Evolutionary conservation across 1,140 invertebrate genomes (phyloP).

Genomic region (Lutraria rhynchaena): DNA sequence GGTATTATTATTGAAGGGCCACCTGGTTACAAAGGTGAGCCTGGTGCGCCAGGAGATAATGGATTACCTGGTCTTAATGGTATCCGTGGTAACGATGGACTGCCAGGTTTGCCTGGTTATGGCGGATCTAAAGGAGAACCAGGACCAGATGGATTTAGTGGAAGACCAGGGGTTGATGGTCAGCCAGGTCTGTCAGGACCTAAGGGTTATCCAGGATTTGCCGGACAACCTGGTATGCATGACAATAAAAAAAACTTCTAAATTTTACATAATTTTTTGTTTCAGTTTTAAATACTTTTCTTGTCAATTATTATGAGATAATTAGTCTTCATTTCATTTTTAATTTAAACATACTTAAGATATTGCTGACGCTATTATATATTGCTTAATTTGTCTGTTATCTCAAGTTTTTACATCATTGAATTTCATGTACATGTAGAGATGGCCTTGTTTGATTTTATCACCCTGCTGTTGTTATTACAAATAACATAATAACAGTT

Average conservation of each 20-base stretch:
- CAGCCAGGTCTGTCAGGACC: slow-evolving; percentile 50
- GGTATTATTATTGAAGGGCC: slow-evolving; percentile 79
- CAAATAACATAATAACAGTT: too few species aligned
- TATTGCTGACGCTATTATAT: too few species aligned
- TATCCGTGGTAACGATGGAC: slow-evolving; percentile 63
- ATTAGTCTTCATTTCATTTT: too few species aligned
- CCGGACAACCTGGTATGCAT: slow-evolving; percentile 53
- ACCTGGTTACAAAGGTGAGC: slow-evolving; percentile 69
- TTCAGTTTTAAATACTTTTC: background rate
- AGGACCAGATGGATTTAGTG: slow-evolving; percentile 49
- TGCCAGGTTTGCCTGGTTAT: slow-evolving; percentile 66
- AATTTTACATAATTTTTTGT: background rate
- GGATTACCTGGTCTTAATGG: slow-evolving; percentile 58
- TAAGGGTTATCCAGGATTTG: slow-evolving; percentile 55
- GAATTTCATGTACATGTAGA: too few species aligned
- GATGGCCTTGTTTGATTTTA: too few species aligned
- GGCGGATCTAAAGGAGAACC: slow-evolving; percentile 61
- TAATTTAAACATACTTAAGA: background rate
- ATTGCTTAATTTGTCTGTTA: too few species aligned
- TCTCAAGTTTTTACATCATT: too few species aligned
- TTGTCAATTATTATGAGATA: too few species aligned
- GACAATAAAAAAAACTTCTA: background rate
- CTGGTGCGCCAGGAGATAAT: slow-evolving; percentile 81
- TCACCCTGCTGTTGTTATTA: too few species aligned
- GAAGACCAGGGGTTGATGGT: slow-evolving; percentile 50